phyloP scores from a whole-genome alignment of 2,113 vertebrate species.

The Girardinichthys multiradiatus region DNA sequence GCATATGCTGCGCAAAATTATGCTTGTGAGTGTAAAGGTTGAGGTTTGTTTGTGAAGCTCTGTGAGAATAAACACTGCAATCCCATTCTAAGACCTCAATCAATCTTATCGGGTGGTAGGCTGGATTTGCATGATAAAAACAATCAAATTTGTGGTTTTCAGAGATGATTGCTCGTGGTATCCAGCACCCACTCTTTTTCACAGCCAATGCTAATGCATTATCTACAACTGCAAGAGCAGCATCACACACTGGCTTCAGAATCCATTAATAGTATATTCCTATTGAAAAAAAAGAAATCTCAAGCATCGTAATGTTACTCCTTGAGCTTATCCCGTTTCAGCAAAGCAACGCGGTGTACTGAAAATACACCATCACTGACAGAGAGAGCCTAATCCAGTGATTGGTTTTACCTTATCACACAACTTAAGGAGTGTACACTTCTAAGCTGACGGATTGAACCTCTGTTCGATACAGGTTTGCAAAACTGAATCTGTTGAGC shows the following conservation, averaged over 20 bases:
- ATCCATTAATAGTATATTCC: slow-evolving; percentile 72
- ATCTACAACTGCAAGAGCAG: slow-evolving; percentile 60
- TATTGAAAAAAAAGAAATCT: slow-evolving; percentile 65
- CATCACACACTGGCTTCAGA: slow-evolving; percentile 52
- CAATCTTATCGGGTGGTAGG: slow-evolving; percentile 60
- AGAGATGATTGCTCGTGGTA: slow-evolving; percentile 59
- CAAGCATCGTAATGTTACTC: slow-evolving; percentile 70
- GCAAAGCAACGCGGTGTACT: slow-evolving; percentile 57
- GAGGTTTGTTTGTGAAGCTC: slow-evolving; percentile 72
- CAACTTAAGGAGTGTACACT: slow-evolving; percentile 86
- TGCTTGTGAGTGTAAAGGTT: slow-evolving; percentile 57
- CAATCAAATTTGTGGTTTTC: slow-evolving; percentile 66
- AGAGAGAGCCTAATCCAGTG: slow-evolving; percentile 82
- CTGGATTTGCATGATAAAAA: slow-evolving; percentile 73
- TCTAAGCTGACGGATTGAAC: slow-evolving; percentile 87
- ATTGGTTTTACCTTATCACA: slow-evolving; percentile 87
- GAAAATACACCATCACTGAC: slow-evolving; percentile 69
- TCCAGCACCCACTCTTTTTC: slow-evolving; percentile 61
- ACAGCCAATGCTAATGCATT: slow-evolving; percentile 71
- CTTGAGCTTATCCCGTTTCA: slow-evolving; percentile 73
- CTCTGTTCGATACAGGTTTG: slow-evolving; percentile 86
- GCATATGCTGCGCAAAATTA: slow-evolving; percentile 72
- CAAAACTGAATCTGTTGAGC: slow-evolving; percentile 88
- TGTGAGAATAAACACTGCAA: slow-evolving; percentile 68
- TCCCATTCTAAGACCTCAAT: slow-evolving; percentile 68